A percentile compares a stretch with the other conserved stretches of the same genome.
phyloP scores from a whole-genome alignment of 2,113 vertebrate genomes.

The Cyprinodon tularosa region DNA sequence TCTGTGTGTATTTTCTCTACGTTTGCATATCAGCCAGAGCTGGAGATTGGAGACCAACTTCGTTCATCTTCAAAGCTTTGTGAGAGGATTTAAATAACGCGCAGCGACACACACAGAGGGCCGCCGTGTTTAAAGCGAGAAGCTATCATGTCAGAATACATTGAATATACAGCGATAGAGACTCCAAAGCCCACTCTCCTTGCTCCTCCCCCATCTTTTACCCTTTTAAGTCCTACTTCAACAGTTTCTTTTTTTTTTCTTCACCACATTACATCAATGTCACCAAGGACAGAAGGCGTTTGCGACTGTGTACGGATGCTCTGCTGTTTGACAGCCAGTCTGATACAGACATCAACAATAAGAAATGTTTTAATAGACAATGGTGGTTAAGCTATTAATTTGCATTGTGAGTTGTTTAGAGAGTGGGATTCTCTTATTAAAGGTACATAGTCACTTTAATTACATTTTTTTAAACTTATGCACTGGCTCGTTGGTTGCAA shows the following conservation, averaged over 20 bases:
- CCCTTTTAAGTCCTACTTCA: slow-evolving; percentile 30
- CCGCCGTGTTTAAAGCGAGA: slow-evolving; percentile 53
- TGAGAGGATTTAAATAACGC: slow-evolving; percentile 55
- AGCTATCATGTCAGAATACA: slow-evolving; percentile 65
- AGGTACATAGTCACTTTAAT: not conserved
- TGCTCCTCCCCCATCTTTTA: slow-evolving; percentile 17
- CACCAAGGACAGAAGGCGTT: slow-evolving; percentile 27
- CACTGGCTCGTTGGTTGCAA: too few relatives aligned
- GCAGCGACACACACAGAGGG: slow-evolving; percentile 17
- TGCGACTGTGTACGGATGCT: slow-evolving; percentile 9
- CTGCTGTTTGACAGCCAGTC: slow-evolving; percentile 19
- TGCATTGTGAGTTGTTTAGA: not conserved
- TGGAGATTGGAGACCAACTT: slow-evolving; percentile 64
- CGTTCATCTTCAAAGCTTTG: slow-evolving; percentile 69
- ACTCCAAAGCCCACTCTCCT: slow-evolving; percentile 35
- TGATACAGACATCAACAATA: slow-evolving; percentile 8
- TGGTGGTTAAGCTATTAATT: not conserved
- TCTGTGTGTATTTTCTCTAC: slow-evolving; percentile 45
- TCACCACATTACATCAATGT: slow-evolving; percentile 50
- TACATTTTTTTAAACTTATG: too few relatives aligned
- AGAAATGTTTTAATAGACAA: slow-evolving; percentile 22
- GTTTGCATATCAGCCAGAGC: slow-evolving; percentile 69
- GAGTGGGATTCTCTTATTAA: not conserved
- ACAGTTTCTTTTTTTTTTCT: slow-evolving; percentile 20
- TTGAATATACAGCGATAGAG: slow-evolving; percentile 59